phyloP scores from a whole-genome alignment of 2,888 invertebrate genomes.

The Diarsia mendica region DNA sequence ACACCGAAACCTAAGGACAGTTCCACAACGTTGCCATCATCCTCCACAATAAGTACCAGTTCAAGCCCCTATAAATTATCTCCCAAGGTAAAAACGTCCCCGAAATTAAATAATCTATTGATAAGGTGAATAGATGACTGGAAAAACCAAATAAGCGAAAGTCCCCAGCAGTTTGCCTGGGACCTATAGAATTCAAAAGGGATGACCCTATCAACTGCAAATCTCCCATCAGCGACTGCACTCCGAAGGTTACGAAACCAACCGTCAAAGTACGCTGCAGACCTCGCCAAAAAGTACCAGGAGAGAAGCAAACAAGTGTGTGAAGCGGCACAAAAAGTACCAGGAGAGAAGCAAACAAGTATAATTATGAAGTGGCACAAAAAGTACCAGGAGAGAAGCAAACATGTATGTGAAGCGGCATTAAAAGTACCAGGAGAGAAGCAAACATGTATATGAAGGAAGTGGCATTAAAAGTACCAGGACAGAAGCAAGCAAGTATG shows the following conservation, averaged over 20 bases:
- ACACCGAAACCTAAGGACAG: constrained; percentile 38
- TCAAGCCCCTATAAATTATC: neutral
- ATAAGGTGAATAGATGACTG: constrained; percentile 75
- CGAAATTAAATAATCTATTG: constrained; percentile 68
- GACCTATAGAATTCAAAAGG: constrained; percentile 69
- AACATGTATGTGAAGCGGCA: no score
- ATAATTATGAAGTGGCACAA: neutral
- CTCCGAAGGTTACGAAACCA: constrained; percentile 41
- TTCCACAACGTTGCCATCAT: constrained; percentile 10
- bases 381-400: no score
- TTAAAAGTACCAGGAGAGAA: no score
- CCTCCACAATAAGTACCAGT: constrained; percentile 8
- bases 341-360: constrained; percentile 29
- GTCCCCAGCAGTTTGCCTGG: constrained; percentile 52
- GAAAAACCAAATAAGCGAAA: constrained; percentile 51
- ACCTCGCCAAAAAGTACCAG: constrained; percentile 68
- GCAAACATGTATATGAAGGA: no score
- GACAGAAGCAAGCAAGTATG: no score
- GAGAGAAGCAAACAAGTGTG: constrained; percentile 50
- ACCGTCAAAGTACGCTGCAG: constrained; percentile 70
- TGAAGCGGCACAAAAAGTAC: constrained; percentile 5
- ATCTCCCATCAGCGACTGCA: constrained; percentile 35
- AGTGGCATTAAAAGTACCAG: no score
- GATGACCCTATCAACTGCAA: constrained; percentile 58
- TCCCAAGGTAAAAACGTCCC: constrained; percentile 48